Evolutionary conservation across 1,140 invertebrate genomes (phyloP).

Genomic region (Protaetia brevitarsis): DNA sequence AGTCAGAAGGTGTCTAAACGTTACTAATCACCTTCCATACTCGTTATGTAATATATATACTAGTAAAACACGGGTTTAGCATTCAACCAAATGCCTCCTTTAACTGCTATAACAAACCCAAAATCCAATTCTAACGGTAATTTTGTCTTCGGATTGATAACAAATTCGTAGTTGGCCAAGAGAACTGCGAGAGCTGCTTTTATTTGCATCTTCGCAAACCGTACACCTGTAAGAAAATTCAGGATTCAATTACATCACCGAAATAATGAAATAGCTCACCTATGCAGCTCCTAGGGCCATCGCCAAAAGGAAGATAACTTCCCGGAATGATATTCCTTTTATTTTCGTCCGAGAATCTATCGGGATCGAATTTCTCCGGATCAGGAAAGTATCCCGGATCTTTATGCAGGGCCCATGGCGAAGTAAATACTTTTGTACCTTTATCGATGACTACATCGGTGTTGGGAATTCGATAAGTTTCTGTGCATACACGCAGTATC

Average conservation of each 20-base stretch:
- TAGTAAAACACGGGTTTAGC: too few relatives aligned
- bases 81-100: slow-evolving; percentile 45
- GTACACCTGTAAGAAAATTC: slow-evolving; percentile 41
- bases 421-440: background rate
- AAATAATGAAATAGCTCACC: too few relatives aligned
- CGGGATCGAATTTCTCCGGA: background rate
- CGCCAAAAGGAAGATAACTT: background rate
- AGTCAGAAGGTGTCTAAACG: too few relatives aligned
- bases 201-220: slow-evolving; percentile 47
- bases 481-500: background rate
- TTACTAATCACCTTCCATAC: too few relatives aligned
- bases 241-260: background rate
- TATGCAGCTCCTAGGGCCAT: background rate
- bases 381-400: background rate
- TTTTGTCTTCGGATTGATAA: slow-evolving; percentile 37
- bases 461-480: background rate
- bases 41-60: too few relatives aligned
- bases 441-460: background rate
- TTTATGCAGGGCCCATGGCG: background rate
- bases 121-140: slow-evolving; percentile 36
- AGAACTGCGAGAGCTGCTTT: slow-evolving; percentile 44
- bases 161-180: slow-evolving; percentile 40
- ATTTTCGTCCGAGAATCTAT: background rate
- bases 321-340: background rate
- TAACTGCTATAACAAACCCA: slow-evolving; percentile 48